Evolutionary conservation across 2,888 invertebrate genomes (phyloP), one percentile per base, ranked within the genome.

Genomic region (Nymphalis polychloros): DNA sequence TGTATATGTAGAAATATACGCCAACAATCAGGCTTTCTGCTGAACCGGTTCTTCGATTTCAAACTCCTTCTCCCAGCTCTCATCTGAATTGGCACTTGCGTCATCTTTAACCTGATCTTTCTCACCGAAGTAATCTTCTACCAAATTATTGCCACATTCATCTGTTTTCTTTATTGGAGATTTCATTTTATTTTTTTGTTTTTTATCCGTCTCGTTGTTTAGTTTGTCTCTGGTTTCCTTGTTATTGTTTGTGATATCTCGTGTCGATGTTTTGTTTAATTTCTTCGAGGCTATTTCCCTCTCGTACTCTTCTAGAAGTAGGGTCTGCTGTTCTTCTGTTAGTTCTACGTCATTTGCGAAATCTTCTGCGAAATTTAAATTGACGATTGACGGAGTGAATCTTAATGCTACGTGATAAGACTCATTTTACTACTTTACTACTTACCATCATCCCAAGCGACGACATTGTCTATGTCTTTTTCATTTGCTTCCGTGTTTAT

Each of bases 291-390:
- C 81, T 50, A 93, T 94, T 83, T 96, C 95, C 69, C 91, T 93
- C 81, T 96, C 95, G 81, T 95, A 96, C 79, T 95, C 94, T 79
- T 95, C 94, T 77, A 95, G 85, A 64, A 95, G 89, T 77, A 95
- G 86, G 6, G 90, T 95, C 82, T 95, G 95, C 78, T 95, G 94
- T 85, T 95, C 95, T 84, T 95, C 95, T 6, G 95, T 94, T 65
- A 96, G 85, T 84, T 95, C 95, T 68, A 95, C 92, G 82, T 94
- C 93, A 75, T 92, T 87, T 52, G 94, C 93, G 86, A 95, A 95
- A 82, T 95, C 95, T 88, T 94, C 95, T 94, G 89, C 74, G 57
- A 19, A 57, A 55, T 55, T 55, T 55, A 57, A 49, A 65, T 52
- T 63, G 52, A 52, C 46, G 46, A 46, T 52, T 17, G 50, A 8